Evolutionary conservation across 1,140 invertebrate genomes (phyloP), one percentile per base, ranked within the genome.

Genomic region (Ostrea denselamellosa): DNA sequence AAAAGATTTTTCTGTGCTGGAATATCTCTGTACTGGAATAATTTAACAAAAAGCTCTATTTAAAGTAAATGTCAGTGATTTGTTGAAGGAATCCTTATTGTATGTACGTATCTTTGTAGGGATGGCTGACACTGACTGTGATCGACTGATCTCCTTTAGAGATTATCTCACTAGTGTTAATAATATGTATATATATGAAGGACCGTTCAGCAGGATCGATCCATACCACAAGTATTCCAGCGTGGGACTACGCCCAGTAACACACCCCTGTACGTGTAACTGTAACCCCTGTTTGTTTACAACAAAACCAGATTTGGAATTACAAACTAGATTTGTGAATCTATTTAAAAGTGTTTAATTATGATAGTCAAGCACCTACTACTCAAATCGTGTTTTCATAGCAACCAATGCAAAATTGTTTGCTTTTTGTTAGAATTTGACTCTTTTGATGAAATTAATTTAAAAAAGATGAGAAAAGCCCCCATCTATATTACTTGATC

Each of bases 71-170:
- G 34, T 44, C 1, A 44, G 34, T 44, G 34, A 44, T 2, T 44
- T 44, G 5, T 5, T 44, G 34, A 44, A 44, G 34, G 34, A 44
- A 44, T 81, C 4, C 4, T 19, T 81, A 7, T 44, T 34, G 71
- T 8, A n/a, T n/a, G n/a, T n/a, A n/a, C n/a, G 34, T 82, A 14
- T 34, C 8, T 77, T 77, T 77, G 9, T 77, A 93, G 92, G 92
- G 9, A 92, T 93, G 92, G 85, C 89, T 14, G 85, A 87, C 19
- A 91, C 77, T 7, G 86, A 86, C 10, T 93, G 92, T 86, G 81
- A 89, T 54, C 85, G 87, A 22, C 25, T 90, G 25, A 89, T 93
- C 19, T 84, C 81, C 5, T 85, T 93, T 17, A 85, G 83, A 10
- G 87, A 90, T 58, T 92, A 90, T 86, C 56, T 93, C 12, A 88